These are phyloP conservation scores for Ceratitis capitata DNA, from an alignment of 1,140 invertebrate species.

Conservation along the genomic window DNA sequence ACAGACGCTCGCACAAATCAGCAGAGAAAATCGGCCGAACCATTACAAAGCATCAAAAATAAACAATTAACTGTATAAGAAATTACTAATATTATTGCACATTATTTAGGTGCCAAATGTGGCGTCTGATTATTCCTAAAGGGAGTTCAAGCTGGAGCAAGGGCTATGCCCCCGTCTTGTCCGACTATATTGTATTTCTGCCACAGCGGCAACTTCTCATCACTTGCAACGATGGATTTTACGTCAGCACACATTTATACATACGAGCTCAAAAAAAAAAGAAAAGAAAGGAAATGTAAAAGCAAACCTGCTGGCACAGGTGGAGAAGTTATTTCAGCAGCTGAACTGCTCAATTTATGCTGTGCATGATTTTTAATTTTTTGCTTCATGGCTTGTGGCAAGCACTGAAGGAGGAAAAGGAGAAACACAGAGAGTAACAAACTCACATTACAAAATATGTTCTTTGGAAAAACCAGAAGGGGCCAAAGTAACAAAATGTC, in stretches of 20 bases:
- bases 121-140: too few relatives aligned
- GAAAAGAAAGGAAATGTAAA: too few relatives aligned
- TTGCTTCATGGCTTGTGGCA: slow-evolving; percentile 15
- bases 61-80: too few relatives aligned
- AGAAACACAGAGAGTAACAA: not conserved
- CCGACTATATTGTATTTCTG: not conserved
- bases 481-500: not conserved
- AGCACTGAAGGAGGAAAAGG: not conserved
- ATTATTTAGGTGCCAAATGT: too few relatives aligned
- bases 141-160: too few relatives aligned
- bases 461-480: not conserved
- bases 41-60: too few relatives aligned
- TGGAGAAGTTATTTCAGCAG: not conserved
- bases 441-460: not conserved
- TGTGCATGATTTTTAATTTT: slow-evolving; percentile 24
- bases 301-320: not conserved
- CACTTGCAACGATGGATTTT: not conserved
- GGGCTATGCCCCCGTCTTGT: too few relatives aligned
- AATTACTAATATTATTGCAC: too few relatives aligned
- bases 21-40: too few relatives aligned
- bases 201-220: not conserved
- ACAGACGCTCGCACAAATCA: too few relatives aligned
- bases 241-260: not conserved
- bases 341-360: slow-evolving; percentile 9
- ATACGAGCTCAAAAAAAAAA: too few relatives aligned